Evolutionary conservation across 2,113 vertebrate genomes (phyloP).

Genomic region (Planiliza haematocheilus): DNA sequence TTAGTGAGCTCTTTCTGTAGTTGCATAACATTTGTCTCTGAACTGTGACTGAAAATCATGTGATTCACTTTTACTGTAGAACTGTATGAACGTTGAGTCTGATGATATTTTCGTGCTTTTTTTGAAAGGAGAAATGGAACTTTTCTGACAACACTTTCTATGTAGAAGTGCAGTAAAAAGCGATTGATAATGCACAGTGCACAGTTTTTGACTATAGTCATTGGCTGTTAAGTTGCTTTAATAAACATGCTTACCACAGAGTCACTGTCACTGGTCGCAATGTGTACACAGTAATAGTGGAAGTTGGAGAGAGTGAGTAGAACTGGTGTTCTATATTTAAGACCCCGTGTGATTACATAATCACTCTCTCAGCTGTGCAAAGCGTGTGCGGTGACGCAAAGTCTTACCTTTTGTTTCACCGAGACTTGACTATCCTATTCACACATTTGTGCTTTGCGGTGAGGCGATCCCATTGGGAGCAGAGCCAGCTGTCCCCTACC

Average conservation of each 20-base stretch:
- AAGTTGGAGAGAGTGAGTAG: slow-evolving; percentile 21
- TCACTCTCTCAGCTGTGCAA: slow-evolving; percentile 39
- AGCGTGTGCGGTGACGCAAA: slow-evolving; percentile 22
- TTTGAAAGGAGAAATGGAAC: no score
- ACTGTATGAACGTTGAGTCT: background rate
- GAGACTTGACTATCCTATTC: background rate
- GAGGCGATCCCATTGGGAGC: background rate
- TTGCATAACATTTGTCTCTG: slow-evolving; percentile 20
- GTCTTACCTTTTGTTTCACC: slow-evolving; percentile 22
- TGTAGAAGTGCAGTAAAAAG: no score
- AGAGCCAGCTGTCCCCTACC: slow-evolving; percentile 16
- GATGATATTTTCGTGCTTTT: background rate
- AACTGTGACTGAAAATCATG: slow-evolving; percentile 14
- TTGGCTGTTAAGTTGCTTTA: no score
- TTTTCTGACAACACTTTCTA: no score
- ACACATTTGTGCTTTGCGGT: background rate
- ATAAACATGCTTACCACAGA: background rate
- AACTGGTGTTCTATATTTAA: slow-evolving; percentile 54
- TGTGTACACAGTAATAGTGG: background rate
- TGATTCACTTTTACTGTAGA: background rate
- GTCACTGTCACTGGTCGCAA: no score
- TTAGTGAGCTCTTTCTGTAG: slow-evolving; percentile 6
- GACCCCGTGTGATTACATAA: slow-evolving; percentile 60
- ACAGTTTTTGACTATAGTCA: no score
- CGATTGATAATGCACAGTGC: no score